Evolutionary conservation across 2,113 vertebrate genomes (phyloP).

Genomic region (Tursiops truncatus): DNA sequence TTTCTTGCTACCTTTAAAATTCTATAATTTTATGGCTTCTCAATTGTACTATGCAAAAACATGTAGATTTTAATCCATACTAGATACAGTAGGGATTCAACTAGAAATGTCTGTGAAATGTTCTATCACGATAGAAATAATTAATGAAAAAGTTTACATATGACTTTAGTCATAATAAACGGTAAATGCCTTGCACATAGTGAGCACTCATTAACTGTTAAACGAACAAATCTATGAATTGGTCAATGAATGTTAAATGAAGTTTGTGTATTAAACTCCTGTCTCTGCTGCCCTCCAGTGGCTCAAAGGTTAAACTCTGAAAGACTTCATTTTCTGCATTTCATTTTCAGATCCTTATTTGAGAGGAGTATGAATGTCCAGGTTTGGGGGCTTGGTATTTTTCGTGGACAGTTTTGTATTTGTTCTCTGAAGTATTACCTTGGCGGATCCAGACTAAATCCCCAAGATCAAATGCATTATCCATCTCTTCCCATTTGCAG

Average conservation of each 20-base stretch:
- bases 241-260: background rate
- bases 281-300: constrained; percentile 80
- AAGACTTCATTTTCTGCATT: background rate
- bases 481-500: background rate
- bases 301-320: background rate
- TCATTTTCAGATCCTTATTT: background rate
- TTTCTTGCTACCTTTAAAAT: background rate
- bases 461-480: background rate
- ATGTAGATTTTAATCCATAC: background rate
- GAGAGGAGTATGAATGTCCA: background rate
- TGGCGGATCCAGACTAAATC: background rate
- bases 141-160: background rate
- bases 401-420: background rate
- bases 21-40: background rate
- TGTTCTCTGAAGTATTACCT: background rate
- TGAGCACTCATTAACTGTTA: background rate
- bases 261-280: background rate
- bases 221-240: background rate
- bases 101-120: background rate
- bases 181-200: background rate
- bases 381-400: background rate
- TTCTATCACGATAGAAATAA: background rate
- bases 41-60: background rate
- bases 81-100: background rate
- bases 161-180: background rate